These are phyloP conservation scores for Caiman crocodilus DNA, from an alignment of 2,797 vertebrate genomes.

Conservation along the genomic window DNA sequence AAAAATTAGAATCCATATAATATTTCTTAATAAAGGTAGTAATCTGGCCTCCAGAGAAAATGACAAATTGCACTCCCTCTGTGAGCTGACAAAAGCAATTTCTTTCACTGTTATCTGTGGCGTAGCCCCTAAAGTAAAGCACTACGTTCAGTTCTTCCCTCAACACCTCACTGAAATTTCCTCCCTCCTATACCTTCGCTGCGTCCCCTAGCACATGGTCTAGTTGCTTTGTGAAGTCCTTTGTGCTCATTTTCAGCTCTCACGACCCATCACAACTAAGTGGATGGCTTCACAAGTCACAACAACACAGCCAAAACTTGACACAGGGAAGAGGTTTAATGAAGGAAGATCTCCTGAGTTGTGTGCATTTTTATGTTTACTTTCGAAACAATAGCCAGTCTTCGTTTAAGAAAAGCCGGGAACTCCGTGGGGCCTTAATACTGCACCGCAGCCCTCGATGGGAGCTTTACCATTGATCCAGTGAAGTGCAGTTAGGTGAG, in stretches of 20 bases:
- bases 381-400: background rate
- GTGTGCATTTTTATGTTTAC: background rate
- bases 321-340: background rate
- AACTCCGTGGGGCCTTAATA: constrained; percentile 52
- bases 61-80: background rate
- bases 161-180: background rate
- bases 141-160: background rate
- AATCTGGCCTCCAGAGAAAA: background rate
- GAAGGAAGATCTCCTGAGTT: too few relatives aligned
- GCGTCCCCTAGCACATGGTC: background rate
- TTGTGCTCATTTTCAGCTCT: background rate
- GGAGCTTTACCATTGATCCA: constrained; percentile 19
- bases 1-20: background rate
- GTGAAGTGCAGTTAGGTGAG: constrained; percentile 41
- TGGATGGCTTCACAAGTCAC: background rate
- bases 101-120: background rate
- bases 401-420: constrained; percentile 16
- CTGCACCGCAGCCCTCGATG: constrained; percentile 36
- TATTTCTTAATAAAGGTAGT: background rate
- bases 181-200: background rate
- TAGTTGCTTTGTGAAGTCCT: background rate
- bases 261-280: accelerated
- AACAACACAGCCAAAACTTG: background rate
- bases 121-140: background rate
- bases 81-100: background rate